These are phyloP conservation scores for Nomada goodeniana DNA, from an alignment of 2,888 invertebrate genomes.

Conservation along the genomic window DNA sequence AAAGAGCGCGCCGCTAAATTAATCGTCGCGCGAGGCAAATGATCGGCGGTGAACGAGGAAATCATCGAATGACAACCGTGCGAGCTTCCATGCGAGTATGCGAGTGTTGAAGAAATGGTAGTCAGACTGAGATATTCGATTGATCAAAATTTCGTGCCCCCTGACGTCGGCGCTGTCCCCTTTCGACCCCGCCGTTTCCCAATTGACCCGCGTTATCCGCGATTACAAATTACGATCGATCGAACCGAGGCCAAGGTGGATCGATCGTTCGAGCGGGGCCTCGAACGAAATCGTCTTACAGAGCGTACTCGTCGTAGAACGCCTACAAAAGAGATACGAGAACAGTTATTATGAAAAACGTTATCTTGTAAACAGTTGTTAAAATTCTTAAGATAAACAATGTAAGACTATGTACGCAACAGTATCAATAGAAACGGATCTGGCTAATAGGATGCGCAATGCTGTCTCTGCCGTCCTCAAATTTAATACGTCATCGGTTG, in stretches of 20 bases:
- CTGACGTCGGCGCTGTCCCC: background rate
- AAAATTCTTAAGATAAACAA: conserved; percentile 59
- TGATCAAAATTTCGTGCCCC: conserved; percentile 1
- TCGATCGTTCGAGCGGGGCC: background rate
- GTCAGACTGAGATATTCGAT: background rate
- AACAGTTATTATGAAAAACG: conserved; percentile 36
- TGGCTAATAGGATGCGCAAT: conserved; percentile 35
- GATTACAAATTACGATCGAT: background rate
- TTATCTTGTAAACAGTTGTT: conserved; percentile 53
- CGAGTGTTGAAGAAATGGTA: background rate
- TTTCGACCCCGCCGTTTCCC: conserved; percentile 5
- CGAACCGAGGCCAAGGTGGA: conserved; percentile 13
- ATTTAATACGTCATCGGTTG: background rate
- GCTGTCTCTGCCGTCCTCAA: conserved; percentile 11
- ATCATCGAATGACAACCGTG: background rate
- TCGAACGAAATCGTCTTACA: conserved; percentile 32
- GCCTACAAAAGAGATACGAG: conserved; percentile 38
- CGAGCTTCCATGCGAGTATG: background rate
- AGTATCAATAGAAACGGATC: conserved; percentile 51
- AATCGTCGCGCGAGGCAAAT: conserved; percentile 21
- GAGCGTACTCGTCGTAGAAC: conserved; percentile 21
- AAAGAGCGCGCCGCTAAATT: background rate
- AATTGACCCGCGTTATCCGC: background rate
- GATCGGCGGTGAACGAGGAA: background rate
- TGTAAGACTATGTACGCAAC: conserved; percentile 55